Conservation (phyloP, 2,888 invertebrate genomes). For the Cantharis nigra region DNA sequence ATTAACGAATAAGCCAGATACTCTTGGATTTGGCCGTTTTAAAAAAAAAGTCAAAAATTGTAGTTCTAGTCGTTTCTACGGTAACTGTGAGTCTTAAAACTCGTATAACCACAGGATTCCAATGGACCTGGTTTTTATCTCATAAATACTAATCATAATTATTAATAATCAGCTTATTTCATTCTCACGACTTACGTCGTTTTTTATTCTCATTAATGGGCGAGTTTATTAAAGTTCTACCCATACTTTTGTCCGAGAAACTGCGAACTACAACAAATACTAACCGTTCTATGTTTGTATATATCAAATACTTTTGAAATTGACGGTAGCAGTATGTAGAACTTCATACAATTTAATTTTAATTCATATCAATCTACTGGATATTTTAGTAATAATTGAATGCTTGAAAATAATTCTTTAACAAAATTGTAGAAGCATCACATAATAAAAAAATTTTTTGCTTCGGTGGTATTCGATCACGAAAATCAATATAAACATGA, state of each 20-base stretch:
- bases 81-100: background rate
- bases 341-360: background rate
- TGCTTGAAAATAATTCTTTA: background rate
- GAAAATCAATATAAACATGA: background rate
- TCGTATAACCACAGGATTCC: background rate
- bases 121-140: background rate
- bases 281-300: background rate
- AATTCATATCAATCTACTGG: background rate
- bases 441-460: background rate
- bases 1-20: no score
- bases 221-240: background rate
- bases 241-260: background rate
- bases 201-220: background rate
- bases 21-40: no score
- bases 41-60: background rate
- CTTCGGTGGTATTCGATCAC: background rate
- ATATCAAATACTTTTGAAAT: background rate
- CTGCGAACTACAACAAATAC: background rate
- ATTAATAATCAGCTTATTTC: background rate
- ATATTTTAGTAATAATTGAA: background rate
- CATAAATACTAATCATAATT: background rate
- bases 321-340: background rate
- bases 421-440: background rate
- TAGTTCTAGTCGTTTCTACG: background rate
- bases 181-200: background rate